These are phyloP conservation scores for Anthrax anthrax DNA, from an alignment of 2,888 invertebrate species.

Conservation along the genomic window DNA sequence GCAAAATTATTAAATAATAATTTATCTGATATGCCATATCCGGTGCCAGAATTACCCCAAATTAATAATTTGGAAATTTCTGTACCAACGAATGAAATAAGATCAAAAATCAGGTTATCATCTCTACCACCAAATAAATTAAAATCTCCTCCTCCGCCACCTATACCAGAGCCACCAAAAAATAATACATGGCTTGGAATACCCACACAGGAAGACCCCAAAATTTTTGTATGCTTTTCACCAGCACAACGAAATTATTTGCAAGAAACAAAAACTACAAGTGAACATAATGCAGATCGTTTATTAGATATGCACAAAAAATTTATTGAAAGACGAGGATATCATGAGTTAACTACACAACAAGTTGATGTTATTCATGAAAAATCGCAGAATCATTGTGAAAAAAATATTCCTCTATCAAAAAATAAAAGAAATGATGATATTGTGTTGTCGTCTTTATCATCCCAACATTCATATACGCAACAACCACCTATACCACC, in stretches of 20 bases:
- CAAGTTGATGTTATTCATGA: constrained; percentile 25
- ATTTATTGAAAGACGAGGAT: constrained; percentile 48
- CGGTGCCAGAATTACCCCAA: constrained; percentile 36
- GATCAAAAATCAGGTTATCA: constrained; percentile 14
- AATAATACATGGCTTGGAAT: constrained; percentile 43
- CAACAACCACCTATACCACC: constrained; percentile 19
- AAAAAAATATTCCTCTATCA: constrained; percentile 15
- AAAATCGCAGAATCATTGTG: constrained; percentile 20
- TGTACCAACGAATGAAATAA: not conserved
- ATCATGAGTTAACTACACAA: constrained; percentile 35
- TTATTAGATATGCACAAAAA: constrained; percentile 55
- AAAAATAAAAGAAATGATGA: constrained; percentile 16
- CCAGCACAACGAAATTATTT: constrained; percentile 52
- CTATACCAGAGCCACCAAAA: constrained; percentile 28
- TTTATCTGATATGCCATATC: constrained; percentile 34
- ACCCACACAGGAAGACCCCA: constrained; percentile 44
- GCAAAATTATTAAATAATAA: constrained; percentile 1
- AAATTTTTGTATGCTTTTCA: constrained; percentile 51
- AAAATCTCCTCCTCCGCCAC: constrained; percentile 27
- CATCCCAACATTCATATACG: not conserved
- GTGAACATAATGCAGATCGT: constrained; percentile 39
- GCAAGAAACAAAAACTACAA: constrained; percentile 38
- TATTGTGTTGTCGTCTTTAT: constrained; percentile 19
- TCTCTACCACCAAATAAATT: constrained; percentile 13
- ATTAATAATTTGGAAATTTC: constrained; percentile 33